Conservation (phyloP, 1,140 invertebrate genomes). For the Caenorhabditis tropicalis region DNA sequence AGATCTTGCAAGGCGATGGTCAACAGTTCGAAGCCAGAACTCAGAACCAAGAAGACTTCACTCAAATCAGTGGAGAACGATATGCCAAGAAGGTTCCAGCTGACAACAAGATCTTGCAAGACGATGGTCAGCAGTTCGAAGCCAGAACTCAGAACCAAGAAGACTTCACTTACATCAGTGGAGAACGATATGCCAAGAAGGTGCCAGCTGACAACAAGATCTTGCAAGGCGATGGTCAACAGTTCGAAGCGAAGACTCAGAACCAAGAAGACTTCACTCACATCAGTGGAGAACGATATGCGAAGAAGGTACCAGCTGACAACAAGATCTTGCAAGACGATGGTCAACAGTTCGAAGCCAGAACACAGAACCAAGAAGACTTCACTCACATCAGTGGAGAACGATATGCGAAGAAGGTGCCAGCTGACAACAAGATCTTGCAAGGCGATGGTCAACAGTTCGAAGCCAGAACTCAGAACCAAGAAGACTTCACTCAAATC, state of each 20-base stretch:
- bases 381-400: slow-evolving; percentile 32
- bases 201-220: slow-evolving; percentile 15
- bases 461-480: slow-evolving; percentile 14
- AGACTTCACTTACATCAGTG: slow-evolving; percentile 17
- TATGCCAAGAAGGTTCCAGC: background rate
- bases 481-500: slow-evolving; percentile 28
- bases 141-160: slow-evolving; percentile 34
- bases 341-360: slow-evolving; percentile 17
- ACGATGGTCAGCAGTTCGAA: slow-evolving; percentile 27
- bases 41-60: slow-evolving; percentile 31
- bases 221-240: slow-evolving; percentile 24
- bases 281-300: slow-evolving; percentile 4
- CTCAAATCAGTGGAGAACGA: background rate
- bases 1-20: slow-evolving; percentile 14
- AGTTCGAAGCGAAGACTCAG: slow-evolving; percentile 24
- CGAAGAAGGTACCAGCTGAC: slow-evolving; percentile 3
- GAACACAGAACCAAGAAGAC: slow-evolving; percentile 37
- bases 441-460: slow-evolving; percentile 27
- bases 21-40: slow-evolving; percentile 22
- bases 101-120: slow-evolving; percentile 13
- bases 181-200: slow-evolving; percentile 23
- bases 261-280: slow-evolving; percentile 39
- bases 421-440: slow-evolving; percentile 10
- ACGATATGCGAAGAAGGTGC: slow-evolving; percentile 6
- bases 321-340: slow-evolving; percentile 18